These are phyloP conservation scores for Dioctria linearis DNA, from an alignment of 2,888 invertebrate genomes.

Conservation along the genomic window DNA sequence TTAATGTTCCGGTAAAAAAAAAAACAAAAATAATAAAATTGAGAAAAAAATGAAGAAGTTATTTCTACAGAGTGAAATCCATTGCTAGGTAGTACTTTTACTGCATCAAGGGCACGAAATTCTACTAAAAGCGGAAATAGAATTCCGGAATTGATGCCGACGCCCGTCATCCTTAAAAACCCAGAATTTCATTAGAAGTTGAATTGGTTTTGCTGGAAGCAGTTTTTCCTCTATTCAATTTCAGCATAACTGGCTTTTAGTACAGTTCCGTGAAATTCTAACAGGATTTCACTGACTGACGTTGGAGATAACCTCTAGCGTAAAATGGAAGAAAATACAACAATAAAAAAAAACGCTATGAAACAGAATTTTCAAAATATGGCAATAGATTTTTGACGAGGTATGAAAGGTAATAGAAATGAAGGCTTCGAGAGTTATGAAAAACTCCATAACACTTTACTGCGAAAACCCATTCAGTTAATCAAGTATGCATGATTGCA, in stretches of 20 bases:
- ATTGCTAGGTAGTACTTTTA: not conserved
- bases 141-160: not conserved
- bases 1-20: not conserved
- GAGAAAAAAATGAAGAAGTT: not conserved
- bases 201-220: not conserved
- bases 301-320: not conserved
- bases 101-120: slow-evolving; percentile 6
- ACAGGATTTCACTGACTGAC: not conserved
- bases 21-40: too few species aligned
- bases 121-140: slow-evolving; percentile 6
- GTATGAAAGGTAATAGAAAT: too few species aligned
- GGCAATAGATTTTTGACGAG: too few species aligned
- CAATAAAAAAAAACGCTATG: too few species aligned
- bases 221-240: not conserved
- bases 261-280: not conserved
- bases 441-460: too few species aligned
- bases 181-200: slow-evolving; percentile 11
- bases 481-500: too few species aligned
- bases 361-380: too few species aligned
- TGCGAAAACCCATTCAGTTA: too few species aligned
- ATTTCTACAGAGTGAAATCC: not conserved
- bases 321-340: too few species aligned
- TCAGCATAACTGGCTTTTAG: not conserved
- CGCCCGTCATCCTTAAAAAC: not conserved
- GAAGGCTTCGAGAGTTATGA: too few species aligned